phyloP scores from a whole-genome alignment of 2,113 vertebrate species.

The Ploceus nigricollis region DNA sequence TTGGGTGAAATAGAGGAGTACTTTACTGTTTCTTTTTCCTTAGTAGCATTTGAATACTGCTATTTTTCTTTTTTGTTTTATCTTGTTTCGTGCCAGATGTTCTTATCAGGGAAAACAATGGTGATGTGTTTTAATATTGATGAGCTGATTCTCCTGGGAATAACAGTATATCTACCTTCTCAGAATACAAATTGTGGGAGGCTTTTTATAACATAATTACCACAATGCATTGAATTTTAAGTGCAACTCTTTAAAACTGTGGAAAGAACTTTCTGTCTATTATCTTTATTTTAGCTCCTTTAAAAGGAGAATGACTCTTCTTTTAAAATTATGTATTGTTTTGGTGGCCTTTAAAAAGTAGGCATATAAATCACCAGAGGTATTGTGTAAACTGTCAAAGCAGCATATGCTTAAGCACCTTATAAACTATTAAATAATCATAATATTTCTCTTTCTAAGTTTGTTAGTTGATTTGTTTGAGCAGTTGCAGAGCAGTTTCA shows the following conservation, averaged over 20 bases:
- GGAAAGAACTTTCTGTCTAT: not conserved
- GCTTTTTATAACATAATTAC: slow-evolving; percentile 34
- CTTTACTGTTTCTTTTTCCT: not conserved
- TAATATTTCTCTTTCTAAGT: not conserved
- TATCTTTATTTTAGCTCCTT: not conserved
- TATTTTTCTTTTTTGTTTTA: slow-evolving; percentile 30
- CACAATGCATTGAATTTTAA: slow-evolving; percentile 23
- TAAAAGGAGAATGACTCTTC: not conserved
- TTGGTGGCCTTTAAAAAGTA: not conserved
- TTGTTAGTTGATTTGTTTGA: not conserved
- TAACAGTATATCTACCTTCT: slow-evolving; percentile 53
- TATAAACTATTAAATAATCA: not conserved
- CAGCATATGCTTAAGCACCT: not conserved
- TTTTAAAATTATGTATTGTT: not conserved
- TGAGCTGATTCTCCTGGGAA: slow-evolving; percentile 67
- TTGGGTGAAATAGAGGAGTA: not conserved
- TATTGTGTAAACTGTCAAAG: not conserved
- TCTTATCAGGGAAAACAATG: slow-evolving; percentile 49
- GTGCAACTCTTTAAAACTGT: slow-evolving; percentile 11
- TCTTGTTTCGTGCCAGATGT: slow-evolving; percentile 37
- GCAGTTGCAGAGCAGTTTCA: not conserved
- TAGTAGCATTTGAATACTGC: not conserved
- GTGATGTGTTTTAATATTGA: slow-evolving; percentile 72
- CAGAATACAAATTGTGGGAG: slow-evolving; percentile 62
- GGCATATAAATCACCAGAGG: not conserved